These are phyloP conservation scores for Tachina grossa DNA, from an alignment of 2,888 invertebrate genomes.

Conservation along the genomic window DNA sequence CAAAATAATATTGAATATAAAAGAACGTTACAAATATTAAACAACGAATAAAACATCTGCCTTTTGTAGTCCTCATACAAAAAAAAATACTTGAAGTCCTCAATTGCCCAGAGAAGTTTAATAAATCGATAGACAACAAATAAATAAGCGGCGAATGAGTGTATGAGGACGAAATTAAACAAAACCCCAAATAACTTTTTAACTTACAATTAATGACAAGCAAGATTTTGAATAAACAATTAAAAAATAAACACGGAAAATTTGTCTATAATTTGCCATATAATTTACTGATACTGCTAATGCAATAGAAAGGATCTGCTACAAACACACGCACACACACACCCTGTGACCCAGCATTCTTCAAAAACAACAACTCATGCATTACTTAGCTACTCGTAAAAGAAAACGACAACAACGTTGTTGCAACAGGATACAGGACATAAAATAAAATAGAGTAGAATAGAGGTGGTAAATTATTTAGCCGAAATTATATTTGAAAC, in stretches of 20 bases:
- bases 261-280: constrained; percentile 74
- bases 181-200: constrained; percentile 75
- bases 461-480: constrained; percentile 66
- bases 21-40: constrained; percentile 69
- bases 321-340: constrained; percentile 55
- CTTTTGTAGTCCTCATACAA: constrained; percentile 50
- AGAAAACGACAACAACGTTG: constrained; percentile 10
- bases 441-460: constrained; percentile 40
- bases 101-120: constrained; percentile 53
- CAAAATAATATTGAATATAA: constrained; percentile 9
- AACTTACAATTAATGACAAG: constrained; percentile 77
- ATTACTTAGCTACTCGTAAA: not conserved
- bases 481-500: constrained; percentile 49
- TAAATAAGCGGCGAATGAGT: constrained; percentile 16
- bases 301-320: constrained; percentile 50
- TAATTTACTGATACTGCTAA: constrained; percentile 66
- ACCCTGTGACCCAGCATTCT: constrained; percentile 70
- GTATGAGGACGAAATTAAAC: constrained; percentile 11
- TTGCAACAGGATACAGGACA: constrained; percentile 65
- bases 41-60: constrained; percentile 62
- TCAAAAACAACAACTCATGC: constrained; percentile 56
- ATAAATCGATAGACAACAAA: constrained; percentile 65
- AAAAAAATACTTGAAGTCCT: constrained; percentile 22
- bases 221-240: constrained; percentile 65
- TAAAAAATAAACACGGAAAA: constrained; percentile 75